phyloP scores from a whole-genome alignment of 2,113 vertebrate genomes.

The Phasianus colchicus region DNA sequence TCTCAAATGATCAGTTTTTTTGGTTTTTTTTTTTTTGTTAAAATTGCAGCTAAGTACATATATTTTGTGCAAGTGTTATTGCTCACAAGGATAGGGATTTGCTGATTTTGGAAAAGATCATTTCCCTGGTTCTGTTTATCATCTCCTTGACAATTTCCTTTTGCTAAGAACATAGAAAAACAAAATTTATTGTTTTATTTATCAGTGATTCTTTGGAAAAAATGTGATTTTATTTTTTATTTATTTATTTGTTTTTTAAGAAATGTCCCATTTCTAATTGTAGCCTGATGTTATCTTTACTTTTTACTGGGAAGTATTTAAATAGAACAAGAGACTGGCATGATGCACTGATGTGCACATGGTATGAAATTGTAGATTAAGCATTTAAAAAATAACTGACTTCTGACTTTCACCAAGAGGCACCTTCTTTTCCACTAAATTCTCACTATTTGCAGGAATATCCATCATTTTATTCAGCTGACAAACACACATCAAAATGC shows the following conservation, averaged over 20 bases:
- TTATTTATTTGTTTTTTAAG: neutral
- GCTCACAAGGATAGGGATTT: neutral
- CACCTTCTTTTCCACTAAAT: neutral
- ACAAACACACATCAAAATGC: neutral
- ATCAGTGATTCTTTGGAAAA: neutral
- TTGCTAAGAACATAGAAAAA: neutral
- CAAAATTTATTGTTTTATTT: neutral
- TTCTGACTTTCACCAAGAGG: neutral
- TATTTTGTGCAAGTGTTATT: slow-evolving; percentile 21
- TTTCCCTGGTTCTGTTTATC: slow-evolving; percentile 24
- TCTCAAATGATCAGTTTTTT: neutral
- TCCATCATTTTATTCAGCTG: neutral
- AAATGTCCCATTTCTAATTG: neutral
- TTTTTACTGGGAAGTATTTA: neutral
- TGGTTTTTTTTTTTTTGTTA: neutral
- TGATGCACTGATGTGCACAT: neutral
- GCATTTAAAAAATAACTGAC: neutral
- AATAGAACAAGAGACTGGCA: neutral
- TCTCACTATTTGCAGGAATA: neutral
- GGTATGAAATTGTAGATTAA: neutral
- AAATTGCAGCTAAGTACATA: neutral
- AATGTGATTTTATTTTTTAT: neutral
- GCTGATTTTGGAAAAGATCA: slow-evolving; percentile 30
- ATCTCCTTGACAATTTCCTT: neutral
- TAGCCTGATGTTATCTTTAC: neutral